phyloP scores from a whole-genome alignment of 2,797 vertebrate genomes.

The Lates japonicus region DNA sequence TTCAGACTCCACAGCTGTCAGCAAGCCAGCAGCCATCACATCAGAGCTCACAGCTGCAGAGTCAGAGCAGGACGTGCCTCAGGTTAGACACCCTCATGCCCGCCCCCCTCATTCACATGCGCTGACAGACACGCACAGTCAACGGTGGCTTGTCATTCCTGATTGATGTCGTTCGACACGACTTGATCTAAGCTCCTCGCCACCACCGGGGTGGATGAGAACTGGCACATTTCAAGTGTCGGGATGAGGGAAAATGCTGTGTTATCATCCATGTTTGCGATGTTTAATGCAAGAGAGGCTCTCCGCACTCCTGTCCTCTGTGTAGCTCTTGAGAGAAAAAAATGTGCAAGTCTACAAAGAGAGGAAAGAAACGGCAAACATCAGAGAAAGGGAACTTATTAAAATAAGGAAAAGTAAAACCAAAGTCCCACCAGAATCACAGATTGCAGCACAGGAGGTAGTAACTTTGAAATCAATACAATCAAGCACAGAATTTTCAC shows the following conservation, averaged over 20 bases:
- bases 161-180: conserved; percentile 21
- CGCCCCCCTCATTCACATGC: conserved; percentile 28
- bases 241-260: conserved; percentile 9
- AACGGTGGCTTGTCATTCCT: conserved; percentile 18
- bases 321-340: conserved; percentile 9
- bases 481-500: conserved; percentile 1
- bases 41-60: conserved; percentile 13
- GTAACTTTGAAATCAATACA: conserved; percentile 2
- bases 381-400: conserved; percentile 33
- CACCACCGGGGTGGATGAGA: conserved; percentile 8
- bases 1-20: conserved; percentile 2
- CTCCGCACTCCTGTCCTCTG: background rate
- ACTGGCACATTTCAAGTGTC: conserved; percentile 13
- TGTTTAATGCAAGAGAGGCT: conserved; percentile 47
- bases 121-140: conserved; percentile 2
- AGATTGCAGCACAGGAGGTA: conserved; percentile 9
- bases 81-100: conserved; percentile 8
- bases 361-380: conserved; percentile 20
- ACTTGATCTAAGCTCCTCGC: conserved; percentile 22
- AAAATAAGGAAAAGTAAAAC: conserved; percentile 31
- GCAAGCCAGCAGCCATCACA: conserved; percentile 5
- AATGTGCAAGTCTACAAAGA: conserved; percentile 36
- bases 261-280: conserved; percentile 39
- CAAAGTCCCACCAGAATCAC: conserved; percentile 35
- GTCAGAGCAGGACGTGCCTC: conserved; percentile 4